phyloP scores from a whole-genome alignment of 1,140 invertebrate genomes.

The Macrobrachium rosenbergii region DNA sequence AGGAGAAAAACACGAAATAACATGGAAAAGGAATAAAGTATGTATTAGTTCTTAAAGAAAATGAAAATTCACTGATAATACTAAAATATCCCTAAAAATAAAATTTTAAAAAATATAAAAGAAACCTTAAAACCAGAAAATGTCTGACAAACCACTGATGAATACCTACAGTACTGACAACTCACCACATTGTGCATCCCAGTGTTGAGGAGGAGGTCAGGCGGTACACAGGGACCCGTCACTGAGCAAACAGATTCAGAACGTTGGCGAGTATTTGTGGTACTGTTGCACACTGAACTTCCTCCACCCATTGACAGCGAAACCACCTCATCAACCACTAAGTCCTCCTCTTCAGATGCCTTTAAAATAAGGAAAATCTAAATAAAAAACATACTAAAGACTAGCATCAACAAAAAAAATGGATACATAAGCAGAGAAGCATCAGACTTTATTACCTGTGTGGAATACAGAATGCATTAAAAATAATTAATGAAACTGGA shows the following conservation, averaged over 20 bases:
- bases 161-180: too few species aligned
- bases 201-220: slow-evolving; percentile 28
- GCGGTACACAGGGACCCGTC: slow-evolving; percentile 40
- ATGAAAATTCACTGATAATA: too few species aligned
- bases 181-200: background rate
- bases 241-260: slow-evolving; percentile 41
- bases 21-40: too few species aligned
- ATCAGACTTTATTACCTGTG: too few species aligned
- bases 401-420: background rate
- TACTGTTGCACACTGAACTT: background rate
- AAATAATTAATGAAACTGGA: too few species aligned
- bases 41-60: too few species aligned
- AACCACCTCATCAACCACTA: slow-evolving; percentile 55
- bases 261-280: slow-evolving; percentile 11
- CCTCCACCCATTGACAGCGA: slow-evolving; percentile 38
- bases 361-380: background rate
- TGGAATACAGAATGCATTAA: too few species aligned
- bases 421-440: background rate
- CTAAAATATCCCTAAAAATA: background rate
- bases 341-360: slow-evolving; percentile 59
- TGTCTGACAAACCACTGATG: too few species aligned
- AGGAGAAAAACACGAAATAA: too few species aligned
- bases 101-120: background rate
- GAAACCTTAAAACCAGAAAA: too few species aligned
- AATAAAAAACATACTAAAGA: background rate